Conservation (phyloP, 2,113 vertebrate genomes). For the Cavia porcellus region DNA sequence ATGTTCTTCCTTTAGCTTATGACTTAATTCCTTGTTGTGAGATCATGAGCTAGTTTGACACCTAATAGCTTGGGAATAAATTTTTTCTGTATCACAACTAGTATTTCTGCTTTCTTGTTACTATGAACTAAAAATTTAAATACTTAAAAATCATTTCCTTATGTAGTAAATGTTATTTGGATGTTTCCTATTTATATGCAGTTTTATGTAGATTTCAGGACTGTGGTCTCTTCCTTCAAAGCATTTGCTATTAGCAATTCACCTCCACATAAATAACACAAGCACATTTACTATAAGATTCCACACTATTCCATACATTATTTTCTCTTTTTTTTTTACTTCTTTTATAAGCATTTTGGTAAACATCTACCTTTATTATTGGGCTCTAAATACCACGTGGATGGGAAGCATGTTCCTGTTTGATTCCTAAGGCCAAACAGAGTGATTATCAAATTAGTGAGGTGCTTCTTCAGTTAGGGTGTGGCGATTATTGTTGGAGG, state of each 20-base stretch:
- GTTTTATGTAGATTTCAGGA: not conserved
- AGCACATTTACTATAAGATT: not conserved
- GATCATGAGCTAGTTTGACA: not conserved
- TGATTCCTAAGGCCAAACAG: not conserved
- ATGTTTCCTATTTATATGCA: not conserved
- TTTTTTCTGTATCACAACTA: not conserved
- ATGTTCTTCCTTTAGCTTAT: not conserved
- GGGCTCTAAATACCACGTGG: not conserved
- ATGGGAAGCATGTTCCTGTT: not conserved
- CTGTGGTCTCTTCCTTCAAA: not conserved
- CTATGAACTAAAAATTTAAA: not conserved
- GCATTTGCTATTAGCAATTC: not conserved
- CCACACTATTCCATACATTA: not conserved
- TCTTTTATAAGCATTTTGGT: not conserved
- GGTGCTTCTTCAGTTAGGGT: not conserved
- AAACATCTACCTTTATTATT: not conserved
- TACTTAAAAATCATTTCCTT: not conserved
- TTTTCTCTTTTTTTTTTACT: not conserved
- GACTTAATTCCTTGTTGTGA: not conserved
- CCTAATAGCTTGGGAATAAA: not conserved
- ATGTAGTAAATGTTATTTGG: constrained; percentile 19
- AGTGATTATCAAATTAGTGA: not conserved
- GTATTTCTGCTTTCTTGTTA: constrained; percentile 15
- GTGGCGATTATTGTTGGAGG: not conserved
- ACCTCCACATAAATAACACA: not conserved